Percentiles rank a stretch among this genome's conserved stretches.
Evolutionary conservation across 2,888 invertebrate species (phyloP).

Genomic region (Phania funesta): DNA sequence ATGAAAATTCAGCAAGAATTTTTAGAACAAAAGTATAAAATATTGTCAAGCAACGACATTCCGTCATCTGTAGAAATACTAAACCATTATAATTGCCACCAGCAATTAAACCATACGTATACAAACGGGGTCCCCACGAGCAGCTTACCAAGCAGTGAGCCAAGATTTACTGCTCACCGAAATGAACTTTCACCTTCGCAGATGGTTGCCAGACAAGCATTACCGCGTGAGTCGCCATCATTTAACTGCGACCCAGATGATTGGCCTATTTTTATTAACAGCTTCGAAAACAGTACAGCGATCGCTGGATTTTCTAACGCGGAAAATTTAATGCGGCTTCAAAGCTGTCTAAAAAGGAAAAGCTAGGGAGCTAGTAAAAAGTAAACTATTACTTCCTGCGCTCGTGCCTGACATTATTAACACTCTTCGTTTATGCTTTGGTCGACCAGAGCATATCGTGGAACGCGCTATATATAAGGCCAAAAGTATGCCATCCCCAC

Average conservation of each 20-base stretch:
- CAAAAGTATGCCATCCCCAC: neutral
- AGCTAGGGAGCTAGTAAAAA: neutral
- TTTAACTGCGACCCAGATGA: conserved; percentile 30
- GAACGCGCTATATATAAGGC: conserved; percentile 33
- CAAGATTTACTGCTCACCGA: neutral
- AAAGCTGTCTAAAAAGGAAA: conserved; percentile 23
- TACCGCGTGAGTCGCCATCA: conserved; percentile 3
- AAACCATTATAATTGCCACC: too few species aligned
- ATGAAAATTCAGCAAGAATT: neutral
- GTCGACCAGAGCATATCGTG: conserved; percentile 31
- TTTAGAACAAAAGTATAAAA: neutral
- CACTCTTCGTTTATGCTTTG: conserved; percentile 19
- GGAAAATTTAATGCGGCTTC: conserved; percentile 9
- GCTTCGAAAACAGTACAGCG: conserved; percentile 33
- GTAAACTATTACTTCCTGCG: neutral
- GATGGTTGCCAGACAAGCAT: neutral
- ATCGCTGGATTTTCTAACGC: conserved; percentile 2
- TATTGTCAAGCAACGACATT: neutral
- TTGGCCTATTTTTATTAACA: conserved; percentile 29
- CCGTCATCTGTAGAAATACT: neutral
- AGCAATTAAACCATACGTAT: too few species aligned
- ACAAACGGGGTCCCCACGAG: too few species aligned
- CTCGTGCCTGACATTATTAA: neutral
- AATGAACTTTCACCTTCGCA: neutral
- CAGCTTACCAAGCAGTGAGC: too few species aligned